Base-by-base conservation (phyloP, 2,797 vertebrate species). In the Pangasius sanitwongsei region DNA sequence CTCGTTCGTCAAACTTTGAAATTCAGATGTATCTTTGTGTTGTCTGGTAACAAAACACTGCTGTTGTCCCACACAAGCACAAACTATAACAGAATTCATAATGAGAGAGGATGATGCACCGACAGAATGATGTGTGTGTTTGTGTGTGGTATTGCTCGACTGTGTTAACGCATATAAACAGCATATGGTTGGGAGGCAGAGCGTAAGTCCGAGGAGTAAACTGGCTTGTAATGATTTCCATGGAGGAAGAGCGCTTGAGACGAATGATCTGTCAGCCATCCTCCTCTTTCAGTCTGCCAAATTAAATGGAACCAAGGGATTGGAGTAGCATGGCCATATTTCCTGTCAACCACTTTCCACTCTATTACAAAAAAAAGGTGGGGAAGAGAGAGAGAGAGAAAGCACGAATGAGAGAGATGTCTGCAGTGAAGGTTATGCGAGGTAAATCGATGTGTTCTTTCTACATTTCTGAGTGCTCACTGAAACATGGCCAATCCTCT, bases 271-370 rank as follows among this genome's bases (percentile, higher is more conserved):
- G 83, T 89, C 83, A 87, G 86, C 86, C 83, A 57, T 81, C 89
- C 87, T 89, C 82, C 85, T 84, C 88, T 91, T 85, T 69, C 86
- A 91, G 85, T 87, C 90, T 87, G 87, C 89, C 34, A 85, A 91
- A 91, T 92, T 90, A 87, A 91, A 92, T 69, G 65, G 80, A 90
- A 91, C 90, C 90, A 92, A 92, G 89, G 67, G 85, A 90, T 92
- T 89, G 82, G 75, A 72, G 87, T 83, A 86, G 82, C 86, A 67
- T 31, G 48, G 41, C 77, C 50, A 50, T 87, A 83, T 87, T 90
- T 87, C 75, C 72, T 83, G 59, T 82, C 83, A 53, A 85, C 75
- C 4, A 28, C 70, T 86, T 91, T 91, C 77, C 74, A 65, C 69
- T 80, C 80, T 34, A 67, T 69, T 86, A 80, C 34, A 65, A 83